Percentiles rank a stretch among this genome's conserved stretches.
Conservation (phyloP, 2,113 vertebrate species). For the Odontophorus gujanensis region DNA sequence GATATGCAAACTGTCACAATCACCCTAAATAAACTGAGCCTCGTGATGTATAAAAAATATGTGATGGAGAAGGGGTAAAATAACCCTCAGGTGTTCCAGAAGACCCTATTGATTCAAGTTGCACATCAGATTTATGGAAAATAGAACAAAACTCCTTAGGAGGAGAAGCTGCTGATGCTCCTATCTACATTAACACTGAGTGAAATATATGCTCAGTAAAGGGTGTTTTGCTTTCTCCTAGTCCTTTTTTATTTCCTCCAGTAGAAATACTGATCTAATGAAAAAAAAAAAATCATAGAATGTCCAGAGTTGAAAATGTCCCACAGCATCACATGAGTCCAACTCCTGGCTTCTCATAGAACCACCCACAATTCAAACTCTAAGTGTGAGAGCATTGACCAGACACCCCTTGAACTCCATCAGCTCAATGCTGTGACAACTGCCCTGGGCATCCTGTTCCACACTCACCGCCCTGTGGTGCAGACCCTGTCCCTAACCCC, state of each 20-base stretch:
- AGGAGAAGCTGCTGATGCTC: not conserved
- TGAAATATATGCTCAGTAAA: not conserved
- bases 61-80: not conserved
- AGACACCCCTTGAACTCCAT: not conserved
- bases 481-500: not conserved
- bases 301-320: not conserved
- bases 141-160: not conserved
- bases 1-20: constrained; percentile 24
- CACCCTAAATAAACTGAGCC: not conserved
- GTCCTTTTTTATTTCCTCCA: not conserved
- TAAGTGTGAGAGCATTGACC: not conserved
- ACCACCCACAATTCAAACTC: not conserved
- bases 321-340: not conserved
- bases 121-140: not conserved
- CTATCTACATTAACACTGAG: not conserved
- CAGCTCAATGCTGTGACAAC: not conserved
- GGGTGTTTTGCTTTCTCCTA: not conserved
- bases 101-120: not conserved
- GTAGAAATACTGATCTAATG: not conserved
- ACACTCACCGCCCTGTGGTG: not conserved
- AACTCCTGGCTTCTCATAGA: not conserved
- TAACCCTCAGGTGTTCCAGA: not conserved
- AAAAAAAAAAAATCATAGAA: not conserved
- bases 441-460: not conserved
- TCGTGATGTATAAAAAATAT: not conserved